These are phyloP conservation scores for Halichoerus grypus DNA, from an alignment of 2,113 vertebrate species.

Conservation along the genomic window DNA sequence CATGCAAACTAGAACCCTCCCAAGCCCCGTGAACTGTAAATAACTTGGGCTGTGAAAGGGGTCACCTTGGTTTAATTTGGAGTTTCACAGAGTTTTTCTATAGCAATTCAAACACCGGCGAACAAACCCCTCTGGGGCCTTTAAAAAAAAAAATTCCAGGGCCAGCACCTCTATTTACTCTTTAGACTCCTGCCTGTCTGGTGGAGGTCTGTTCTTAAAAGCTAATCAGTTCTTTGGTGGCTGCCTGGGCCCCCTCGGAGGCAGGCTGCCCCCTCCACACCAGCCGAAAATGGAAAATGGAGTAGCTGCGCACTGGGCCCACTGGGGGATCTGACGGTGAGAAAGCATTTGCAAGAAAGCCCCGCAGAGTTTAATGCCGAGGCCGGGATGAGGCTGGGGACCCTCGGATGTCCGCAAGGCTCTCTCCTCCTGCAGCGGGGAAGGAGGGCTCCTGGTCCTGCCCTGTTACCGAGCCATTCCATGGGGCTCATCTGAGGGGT, in stretches of 20 bases:
- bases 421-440: background rate
- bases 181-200: conserved; percentile 75
- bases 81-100: conserved; percentile 77
- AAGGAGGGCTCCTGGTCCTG: no score
- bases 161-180: conserved; percentile 80
- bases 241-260: fast-evolving
- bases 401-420: background rate
- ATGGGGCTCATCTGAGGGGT: background rate
- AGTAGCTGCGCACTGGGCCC: background rate
- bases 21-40: conserved; percentile 82
- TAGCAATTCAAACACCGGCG: conserved; percentile 78
- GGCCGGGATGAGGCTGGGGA: background rate
- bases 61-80: conserved; percentile 80
- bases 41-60: conserved; percentile 70
- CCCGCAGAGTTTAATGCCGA: background rate
- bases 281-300: conserved; percentile 32
- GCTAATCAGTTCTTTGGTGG: conserved; percentile 72
- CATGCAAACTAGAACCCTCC: conserved; percentile 79
- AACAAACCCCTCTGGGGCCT: conserved; percentile 76
- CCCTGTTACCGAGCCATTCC: background rate
- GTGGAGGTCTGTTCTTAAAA: conserved; percentile 80
- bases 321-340: background rate
- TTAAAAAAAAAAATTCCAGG: conserved; percentile 70
- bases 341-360: background rate
- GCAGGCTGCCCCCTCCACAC: background rate